Evolutionary conservation across 1,140 invertebrate species (phyloP).

Genomic region (Tenebrio molitor): DNA sequence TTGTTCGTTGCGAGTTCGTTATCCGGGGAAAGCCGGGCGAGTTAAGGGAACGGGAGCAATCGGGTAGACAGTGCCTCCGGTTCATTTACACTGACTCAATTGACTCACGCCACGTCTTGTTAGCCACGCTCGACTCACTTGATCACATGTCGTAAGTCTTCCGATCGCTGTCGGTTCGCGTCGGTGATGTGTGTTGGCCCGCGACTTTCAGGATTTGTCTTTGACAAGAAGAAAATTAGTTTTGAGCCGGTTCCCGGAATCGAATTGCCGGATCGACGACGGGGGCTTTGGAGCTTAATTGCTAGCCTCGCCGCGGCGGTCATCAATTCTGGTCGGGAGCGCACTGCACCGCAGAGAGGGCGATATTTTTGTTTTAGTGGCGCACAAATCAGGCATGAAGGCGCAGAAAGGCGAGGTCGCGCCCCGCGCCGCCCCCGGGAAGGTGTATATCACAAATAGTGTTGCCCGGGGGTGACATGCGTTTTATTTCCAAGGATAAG

Average conservation of each 20-base stretch:
- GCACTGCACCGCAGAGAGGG: neutral
- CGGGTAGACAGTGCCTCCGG: slow-evolving; percentile 55
- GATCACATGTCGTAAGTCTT: slow-evolving; percentile 59
- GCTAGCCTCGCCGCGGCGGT: too few relatives aligned
- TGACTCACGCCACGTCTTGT: slow-evolving; percentile 58
- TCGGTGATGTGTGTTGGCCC: slow-evolving; percentile 48
- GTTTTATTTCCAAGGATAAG: slow-evolving; percentile 56
- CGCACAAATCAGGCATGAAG: slow-evolving; percentile 53
- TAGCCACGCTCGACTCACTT: slow-evolving; percentile 56
- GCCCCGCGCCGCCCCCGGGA: slow-evolving; percentile 41
- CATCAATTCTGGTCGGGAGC: too few relatives aligned
- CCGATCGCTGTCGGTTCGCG: slow-evolving; percentile 50
- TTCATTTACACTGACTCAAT: slow-evolving; percentile 60
- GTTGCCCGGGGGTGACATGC: slow-evolving; percentile 55
- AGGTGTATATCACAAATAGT: slow-evolving; percentile 58
- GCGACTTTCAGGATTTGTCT: slow-evolving; percentile 48
- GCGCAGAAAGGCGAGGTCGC: slow-evolving; percentile 41
- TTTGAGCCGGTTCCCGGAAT: slow-evolving; percentile 32
- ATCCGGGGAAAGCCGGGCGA: slow-evolving; percentile 13
- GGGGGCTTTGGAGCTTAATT: too few relatives aligned
- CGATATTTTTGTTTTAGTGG: slow-evolving; percentile 54
- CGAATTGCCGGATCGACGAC: slow-evolving; percentile 2
- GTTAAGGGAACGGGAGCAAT: slow-evolving; percentile 57
- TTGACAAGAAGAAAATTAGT: slow-evolving; percentile 52
- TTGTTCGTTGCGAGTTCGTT: slow-evolving; percentile 18